These are phyloP conservation scores for Odontomyia ornata DNA, from an alignment of 2,888 invertebrate species.

Conservation along the genomic window DNA sequence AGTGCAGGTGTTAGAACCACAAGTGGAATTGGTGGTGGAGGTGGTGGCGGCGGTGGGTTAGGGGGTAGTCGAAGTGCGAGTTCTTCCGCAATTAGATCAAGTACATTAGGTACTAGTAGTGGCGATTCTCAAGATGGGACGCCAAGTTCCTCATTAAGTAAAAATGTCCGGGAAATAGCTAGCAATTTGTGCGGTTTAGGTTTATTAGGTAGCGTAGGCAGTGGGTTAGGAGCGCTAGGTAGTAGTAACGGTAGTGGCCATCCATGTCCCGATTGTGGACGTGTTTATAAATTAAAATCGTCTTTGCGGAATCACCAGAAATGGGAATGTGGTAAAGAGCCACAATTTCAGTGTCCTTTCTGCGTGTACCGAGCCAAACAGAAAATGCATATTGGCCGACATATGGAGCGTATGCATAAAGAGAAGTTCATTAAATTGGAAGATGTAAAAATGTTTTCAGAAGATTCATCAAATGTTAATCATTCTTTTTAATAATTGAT, in stretches of 20 bases:
- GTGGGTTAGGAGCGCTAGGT: slow-evolving; percentile 52
- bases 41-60: slow-evolving; percentile 50
- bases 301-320: slow-evolving; percentile 84
- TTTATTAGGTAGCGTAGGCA: slow-evolving; percentile 47
- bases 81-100: slow-evolving; percentile 54
- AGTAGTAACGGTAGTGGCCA: slow-evolving; percentile 68
- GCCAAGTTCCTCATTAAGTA: slow-evolving; percentile 26
- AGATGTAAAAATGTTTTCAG: slow-evolving; percentile 57
- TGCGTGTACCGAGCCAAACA: slow-evolving; percentile 86
- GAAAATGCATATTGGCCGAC: slow-evolving; percentile 84
- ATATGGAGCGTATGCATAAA: slow-evolving; percentile 85
- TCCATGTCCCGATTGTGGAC: slow-evolving; percentile 83
- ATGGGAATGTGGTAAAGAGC: slow-evolving; percentile 87
- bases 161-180: slow-evolving; percentile 45
- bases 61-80: slow-evolving; percentile 48
- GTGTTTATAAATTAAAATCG: slow-evolving; percentile 87
- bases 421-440: slow-evolving; percentile 67
- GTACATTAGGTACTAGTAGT: slow-evolving; percentile 53
- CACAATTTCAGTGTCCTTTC: slow-evolving; percentile 83
- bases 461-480: slow-evolving; percentile 51
- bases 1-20: slow-evolving; percentile 48
- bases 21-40: slow-evolving; percentile 48
- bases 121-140: slow-evolving; percentile 47
- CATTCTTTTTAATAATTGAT: slow-evolving; percentile 41
- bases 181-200: slow-evolving; percentile 38